Evolutionary conservation across 2,113 vertebrate species (phyloP), one percentile per base, ranked within the genome.

Genomic region (Illadopsis cleaveri): DNA sequence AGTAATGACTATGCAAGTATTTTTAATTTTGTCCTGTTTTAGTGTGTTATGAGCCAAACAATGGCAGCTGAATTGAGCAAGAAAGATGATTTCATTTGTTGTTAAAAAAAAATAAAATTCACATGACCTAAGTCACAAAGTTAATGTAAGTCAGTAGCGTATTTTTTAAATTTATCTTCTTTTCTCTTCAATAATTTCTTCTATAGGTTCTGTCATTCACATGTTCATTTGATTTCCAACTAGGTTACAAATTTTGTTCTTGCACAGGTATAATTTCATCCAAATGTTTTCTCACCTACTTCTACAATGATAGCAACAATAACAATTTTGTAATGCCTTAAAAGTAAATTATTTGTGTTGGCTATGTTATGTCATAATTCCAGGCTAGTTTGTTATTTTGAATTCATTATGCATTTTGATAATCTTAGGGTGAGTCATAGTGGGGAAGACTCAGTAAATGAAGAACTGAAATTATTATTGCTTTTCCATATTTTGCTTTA

Each of bases 381-480:
- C 66, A 75, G 50, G 60, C 23, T 61, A 50, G 54, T 45, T 82
- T 76, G 44, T 79, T 95, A 76, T 91, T 96, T 91, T 94, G 48
- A 89, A 64, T 71, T 87, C 56, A 79, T 78, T 84, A 89, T 53
- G 48, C 57, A 87, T 94, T 91, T 86, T 92, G 53, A 86, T 90
- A 86, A 80, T 68, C 45, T 72, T 60, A 38, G 48, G 14, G 48
- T 96, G 81, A 96, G 73, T 95, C 93, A 94, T 66, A 90, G 17
- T 31, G 27, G 68, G 47, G 82, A 96, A 92, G 87, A 66, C 62
- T 61, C 47, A 71, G 50, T 69, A 94, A 94, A 93, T 76, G 78
- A 89, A 94, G 93, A 96, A 94, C 84, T 88, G 85, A 94, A 94
- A 93, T 82, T 66, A 66, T 91, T 77, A 95, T 84, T 82, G 53